These are phyloP conservation scores for Nemotelus pantherinus DNA, from an alignment of 2,888 invertebrate genomes.

Conservation along the genomic window DNA sequence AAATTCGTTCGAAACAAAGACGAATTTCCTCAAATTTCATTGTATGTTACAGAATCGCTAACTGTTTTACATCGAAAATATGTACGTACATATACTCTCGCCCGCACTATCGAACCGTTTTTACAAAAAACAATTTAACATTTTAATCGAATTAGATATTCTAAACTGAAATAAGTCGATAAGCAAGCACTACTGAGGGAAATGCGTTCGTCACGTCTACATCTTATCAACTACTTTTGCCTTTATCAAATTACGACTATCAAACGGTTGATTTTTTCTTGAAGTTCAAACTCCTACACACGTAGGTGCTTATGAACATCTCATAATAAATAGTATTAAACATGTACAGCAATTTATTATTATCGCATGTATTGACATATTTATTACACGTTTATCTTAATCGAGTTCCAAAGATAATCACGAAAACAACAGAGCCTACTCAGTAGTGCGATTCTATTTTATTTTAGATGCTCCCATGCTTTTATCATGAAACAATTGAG, in stretches of 20 bases:
- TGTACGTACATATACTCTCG: too few relatives aligned
- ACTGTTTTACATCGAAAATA: too few relatives aligned
- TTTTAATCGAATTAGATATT: slow-evolving; percentile 31
- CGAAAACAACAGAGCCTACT: background rate
- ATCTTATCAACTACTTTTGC: slow-evolving; percentile 40
- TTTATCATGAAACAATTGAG: too few relatives aligned
- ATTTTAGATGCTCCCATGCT: too few relatives aligned
- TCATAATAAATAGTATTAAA: slow-evolving; percentile 32
- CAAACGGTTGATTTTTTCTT: slow-evolving; percentile 26
- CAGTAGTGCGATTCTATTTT: too few relatives aligned
- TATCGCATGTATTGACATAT: slow-evolving; percentile 39
- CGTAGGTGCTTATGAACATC: slow-evolving; percentile 17
- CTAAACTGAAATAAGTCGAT: background rate
- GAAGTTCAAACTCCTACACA: slow-evolving; percentile 43
- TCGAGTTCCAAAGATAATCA: slow-evolving; percentile 26
- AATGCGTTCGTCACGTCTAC: slow-evolving; percentile 41
- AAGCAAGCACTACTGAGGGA: background rate
- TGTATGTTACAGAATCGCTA: too few relatives aligned
- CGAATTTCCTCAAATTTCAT: too few relatives aligned
- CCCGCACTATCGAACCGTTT: too few relatives aligned
- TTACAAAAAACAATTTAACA: background rate
- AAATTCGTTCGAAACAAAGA: too few relatives aligned
- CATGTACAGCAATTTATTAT: slow-evolving; percentile 37
- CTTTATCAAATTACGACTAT: slow-evolving; percentile 42
- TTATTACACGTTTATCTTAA: slow-evolving; percentile 39